Evolutionary conservation across 2,113 vertebrate species (phyloP).

Genomic region (Seriola quinqueradiata): DNA sequence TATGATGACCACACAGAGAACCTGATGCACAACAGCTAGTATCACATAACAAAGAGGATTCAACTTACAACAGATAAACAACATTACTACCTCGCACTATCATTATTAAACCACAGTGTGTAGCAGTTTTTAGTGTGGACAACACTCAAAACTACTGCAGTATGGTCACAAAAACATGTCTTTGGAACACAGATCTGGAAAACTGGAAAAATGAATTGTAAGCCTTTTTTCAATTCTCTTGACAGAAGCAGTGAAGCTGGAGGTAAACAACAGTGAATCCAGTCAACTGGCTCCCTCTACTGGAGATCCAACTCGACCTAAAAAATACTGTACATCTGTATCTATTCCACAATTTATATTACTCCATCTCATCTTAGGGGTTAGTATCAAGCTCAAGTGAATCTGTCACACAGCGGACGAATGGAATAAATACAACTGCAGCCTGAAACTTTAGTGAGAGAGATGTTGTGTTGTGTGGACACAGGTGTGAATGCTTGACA

Average conservation of each 20-base stretch:
- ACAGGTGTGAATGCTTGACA: neutral
- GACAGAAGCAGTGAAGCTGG: neutral
- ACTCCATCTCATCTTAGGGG: neutral
- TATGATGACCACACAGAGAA: neutral
- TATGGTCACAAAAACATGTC: neutral
- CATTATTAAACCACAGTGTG: neutral
- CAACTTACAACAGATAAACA: neutral
- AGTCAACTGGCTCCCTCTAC: constrained; percentile 65
- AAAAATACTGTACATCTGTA: neutral
- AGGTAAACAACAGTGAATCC: constrained; percentile 2
- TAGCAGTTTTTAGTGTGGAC: neutral
- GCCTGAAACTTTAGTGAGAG: neutral
- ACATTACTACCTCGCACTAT: neutral
- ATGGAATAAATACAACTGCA: neutral
- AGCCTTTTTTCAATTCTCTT: neutral
- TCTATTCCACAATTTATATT: neutral
- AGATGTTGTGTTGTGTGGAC: too few relatives aligned
- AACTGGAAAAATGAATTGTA: neutral
- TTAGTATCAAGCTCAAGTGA: neutral
- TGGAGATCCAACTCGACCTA: constrained; percentile 19
- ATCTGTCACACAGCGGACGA: neutral
- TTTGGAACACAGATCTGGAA: neutral
- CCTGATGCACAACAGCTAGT: neutral
- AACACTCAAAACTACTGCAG: neutral
- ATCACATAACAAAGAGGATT: neutral